Evolutionary conservation across 2,797 vertebrate genomes (phyloP).

Genomic region (Merluccius polli): DNA sequence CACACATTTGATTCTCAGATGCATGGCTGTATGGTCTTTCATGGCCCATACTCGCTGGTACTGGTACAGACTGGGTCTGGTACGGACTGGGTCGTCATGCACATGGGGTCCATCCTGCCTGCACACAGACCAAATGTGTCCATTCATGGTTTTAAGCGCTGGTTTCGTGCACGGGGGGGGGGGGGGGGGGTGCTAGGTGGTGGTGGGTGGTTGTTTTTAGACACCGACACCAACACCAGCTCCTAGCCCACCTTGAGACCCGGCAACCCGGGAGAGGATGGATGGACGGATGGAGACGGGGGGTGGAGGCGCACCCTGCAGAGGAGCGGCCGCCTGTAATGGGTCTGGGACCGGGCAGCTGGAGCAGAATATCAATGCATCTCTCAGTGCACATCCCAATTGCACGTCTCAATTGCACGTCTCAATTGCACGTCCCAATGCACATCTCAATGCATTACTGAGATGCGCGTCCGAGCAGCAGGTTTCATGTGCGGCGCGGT

Average conservation of each 20-base stretch:
- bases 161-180: conserved; percentile 8
- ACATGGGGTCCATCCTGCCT: neutral
- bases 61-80: neutral
- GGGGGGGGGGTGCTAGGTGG: no score
- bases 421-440: no score
- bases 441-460: conserved; percentile 51
- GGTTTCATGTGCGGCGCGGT: conserved; percentile 5
- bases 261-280: no score
- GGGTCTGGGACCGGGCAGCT: conserved; percentile 28
- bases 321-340: conserved; percentile 37
- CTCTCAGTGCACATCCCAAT: no score
- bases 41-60: neutral
- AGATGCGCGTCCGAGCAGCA: neutral
- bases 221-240: no score
- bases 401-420: no score
- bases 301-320: conserved; percentile 67
- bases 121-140: neutral
- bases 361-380: conserved; percentile 55
- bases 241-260: conserved; percentile 41
- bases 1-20: neutral
- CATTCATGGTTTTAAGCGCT: neutral
- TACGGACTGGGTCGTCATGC: neutral
- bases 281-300: conserved; percentile 49
- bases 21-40: neutral
- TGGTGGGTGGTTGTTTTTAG: conserved; percentile 41